Base-by-base conservation (phyloP, 2,888 invertebrate genomes). In the Megamerina dolium region DNA sequence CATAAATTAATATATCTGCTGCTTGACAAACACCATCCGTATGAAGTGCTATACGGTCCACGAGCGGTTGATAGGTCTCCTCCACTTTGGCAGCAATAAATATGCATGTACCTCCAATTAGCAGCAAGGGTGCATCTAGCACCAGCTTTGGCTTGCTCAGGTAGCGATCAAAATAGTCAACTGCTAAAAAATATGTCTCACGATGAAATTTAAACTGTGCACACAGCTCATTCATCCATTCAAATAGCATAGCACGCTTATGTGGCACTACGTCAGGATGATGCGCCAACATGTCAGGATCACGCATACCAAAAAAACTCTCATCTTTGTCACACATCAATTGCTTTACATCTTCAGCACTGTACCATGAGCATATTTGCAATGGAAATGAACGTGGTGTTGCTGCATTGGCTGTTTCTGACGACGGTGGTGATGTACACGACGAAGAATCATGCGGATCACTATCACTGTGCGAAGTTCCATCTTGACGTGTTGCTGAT, bases 151-250 rank as follows among this genome's bases (percentile, higher is more conserved):
- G 80, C 42, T 77, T 78, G n/a, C 85, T 81, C 45, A 97, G 74
- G 72, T 88, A 97, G 46, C 97, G 79, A 73, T 99, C 99, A 36
- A 97, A 78, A 68, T 91, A 97, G 69, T 99, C 96, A 57, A 94
- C 82, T 8, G 94, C 87, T 49, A 97, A 77, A 71, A 96, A 94
- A 73, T 90, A 96, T 9, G 97, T 95, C 68, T 96, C 95, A 53
- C 97, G 77, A 66, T 96, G 91, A 56, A 99, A 76, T 68, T 88
- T 88, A 70, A 95, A 95, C 4, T 94, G 95, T 71, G 95, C 94
- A 67, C 94, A 94, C 10, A 99, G 96, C 80, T 97, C 96, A 74
- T 90, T 92, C 43, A 97, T 74, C 99, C 99, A 99, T 70, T 99
- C 97, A 48, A 99, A 74, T 3, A 99, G 77, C 53, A 97, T 93